Base-by-base conservation (phyloP, 2,113 vertebrate species). In the Carettochelys insculpta region DNA sequence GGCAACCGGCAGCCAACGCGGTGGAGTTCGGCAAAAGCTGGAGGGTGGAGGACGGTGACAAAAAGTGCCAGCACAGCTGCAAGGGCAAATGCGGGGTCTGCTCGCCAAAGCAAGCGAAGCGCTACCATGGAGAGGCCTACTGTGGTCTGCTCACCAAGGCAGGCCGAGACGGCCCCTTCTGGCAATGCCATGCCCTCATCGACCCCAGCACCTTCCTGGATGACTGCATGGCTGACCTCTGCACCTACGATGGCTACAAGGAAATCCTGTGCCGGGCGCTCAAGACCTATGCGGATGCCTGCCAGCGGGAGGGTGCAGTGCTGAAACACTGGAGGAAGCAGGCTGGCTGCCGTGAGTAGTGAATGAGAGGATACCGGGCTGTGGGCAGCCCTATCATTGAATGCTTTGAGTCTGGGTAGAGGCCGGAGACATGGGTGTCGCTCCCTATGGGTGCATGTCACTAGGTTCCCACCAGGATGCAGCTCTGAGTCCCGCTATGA, bases 1-100 rank as follows among this genome's bases (percentile, higher is more conserved):
- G 12, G 12, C 51, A 65, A 1, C 51, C 17, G 45, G 77, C 54
- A 1, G 1, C 89, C 0, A 10, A 88, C 2, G 17, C 73, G 0
- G 12, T 85, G 25, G 95, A 96, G 41, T 97, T 97, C 16, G 96
- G 94, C 34, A 87, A 53, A 4, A 95, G 80, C 68, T 98, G 97
- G 97, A 97, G 87, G 56, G 88, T 98, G 51, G 92, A 95, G 0
- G 87, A 95, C 0, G 78, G 51, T 3, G 90, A 90, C 89, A 90
- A 80, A 43, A 61, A 90, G 9, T 98, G 98, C 86, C 88, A 58
- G 0, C 92, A 98, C 0, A 92, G 93, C 20, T 98, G 97, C 75
- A 87, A 89, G 6, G 2, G 16, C 38, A 53, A 80, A 51, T 98
- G 97, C 83, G 94, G 80, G 1, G 19, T 56, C 16, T 98, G 97